These are phyloP conservation scores for Pseudomugil tenellus DNA, from an alignment of 2,797 vertebrate genomes.

Conservation along the genomic window DNA sequence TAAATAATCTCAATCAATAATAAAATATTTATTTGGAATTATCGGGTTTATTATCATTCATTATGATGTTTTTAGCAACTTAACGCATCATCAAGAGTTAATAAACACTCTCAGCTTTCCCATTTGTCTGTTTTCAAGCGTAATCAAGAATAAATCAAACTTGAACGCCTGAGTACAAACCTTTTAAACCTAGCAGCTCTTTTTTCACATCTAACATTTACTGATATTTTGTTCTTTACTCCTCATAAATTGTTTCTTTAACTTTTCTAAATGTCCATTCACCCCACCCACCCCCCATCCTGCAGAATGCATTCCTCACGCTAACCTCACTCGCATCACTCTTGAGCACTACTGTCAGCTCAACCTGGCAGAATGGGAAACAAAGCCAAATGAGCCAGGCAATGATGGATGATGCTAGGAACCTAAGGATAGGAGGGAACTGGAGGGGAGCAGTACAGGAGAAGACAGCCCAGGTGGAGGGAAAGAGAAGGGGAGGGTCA, in stretches of 20 bases:
- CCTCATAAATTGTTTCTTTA: slow-evolving; percentile 1
- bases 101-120: slow-evolving; percentile 15
- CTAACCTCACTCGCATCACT: slow-evolving; percentile 43
- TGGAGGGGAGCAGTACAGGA: background rate
- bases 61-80: slow-evolving; percentile 29
- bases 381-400: slow-evolving; percentile 80
- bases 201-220: slow-evolving; percentile 16
- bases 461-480: slow-evolving; percentile 54
- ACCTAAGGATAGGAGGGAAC: slow-evolving; percentile 55
- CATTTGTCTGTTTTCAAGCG: slow-evolving; percentile 20
- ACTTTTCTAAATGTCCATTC: background rate
- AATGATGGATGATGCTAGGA: slow-evolving; percentile 84
- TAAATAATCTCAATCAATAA: slow-evolving; percentile 32
- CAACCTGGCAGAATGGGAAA: slow-evolving; percentile 79
- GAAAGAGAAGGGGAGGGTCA: slow-evolving; percentile 20
- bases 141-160: slow-evolving; percentile 18
- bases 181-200: background rate
- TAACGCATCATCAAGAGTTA: slow-evolving; percentile 25
- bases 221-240: slow-evolving; percentile 16
- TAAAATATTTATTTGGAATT: slow-evolving; percentile 20
- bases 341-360: slow-evolving; percentile 76
- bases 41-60: background rate
- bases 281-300: background rate
- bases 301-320: slow-evolving; percentile 3
- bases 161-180: slow-evolving; percentile 10